These are phyloP conservation scores for Neolamprologus sp. DNA, from an alignment of 2,113 vertebrate genomes.

Conservation along the genomic window DNA sequence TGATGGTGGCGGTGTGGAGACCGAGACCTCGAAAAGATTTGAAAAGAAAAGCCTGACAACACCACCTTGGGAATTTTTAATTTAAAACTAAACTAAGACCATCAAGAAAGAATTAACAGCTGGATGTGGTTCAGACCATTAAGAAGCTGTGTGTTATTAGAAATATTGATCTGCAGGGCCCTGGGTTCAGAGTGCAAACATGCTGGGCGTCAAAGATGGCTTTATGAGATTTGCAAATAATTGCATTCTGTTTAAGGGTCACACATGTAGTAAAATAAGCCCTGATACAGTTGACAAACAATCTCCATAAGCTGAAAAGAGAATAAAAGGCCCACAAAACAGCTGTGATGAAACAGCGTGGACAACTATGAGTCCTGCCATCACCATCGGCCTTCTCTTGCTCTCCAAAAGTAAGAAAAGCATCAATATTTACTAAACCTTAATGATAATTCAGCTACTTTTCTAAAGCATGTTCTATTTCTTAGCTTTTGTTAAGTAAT, in stretches of 20 bases:
- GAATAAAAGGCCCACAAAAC: not conserved
- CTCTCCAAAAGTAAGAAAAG: not conserved
- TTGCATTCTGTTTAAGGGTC: not conserved
- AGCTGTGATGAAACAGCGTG: not conserved
- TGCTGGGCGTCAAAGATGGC: not conserved
- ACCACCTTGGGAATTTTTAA: not conserved
- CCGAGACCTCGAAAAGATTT: not conserved
- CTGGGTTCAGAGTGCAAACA: not conserved
- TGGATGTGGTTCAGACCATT: not conserved
- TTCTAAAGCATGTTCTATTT: not conserved
- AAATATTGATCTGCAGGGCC: not conserved
- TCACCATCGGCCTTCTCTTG: not conserved
- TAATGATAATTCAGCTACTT: not conserved
- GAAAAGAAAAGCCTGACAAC: not conserved
- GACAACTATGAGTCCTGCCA: not conserved
- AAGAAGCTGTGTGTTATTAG: not conserved
- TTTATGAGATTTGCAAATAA: not conserved
- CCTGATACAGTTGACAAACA: not conserved
- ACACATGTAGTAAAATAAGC: not conserved
- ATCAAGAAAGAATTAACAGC: not conserved
- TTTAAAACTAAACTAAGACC: not conserved
- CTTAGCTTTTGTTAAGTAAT: not conserved
- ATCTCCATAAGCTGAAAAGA: not conserved
- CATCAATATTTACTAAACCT: not conserved
- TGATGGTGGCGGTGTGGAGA: not conserved